phyloP scores from a whole-genome alignment of 1,140 invertebrate species.

The Orchestia grillus region DNA sequence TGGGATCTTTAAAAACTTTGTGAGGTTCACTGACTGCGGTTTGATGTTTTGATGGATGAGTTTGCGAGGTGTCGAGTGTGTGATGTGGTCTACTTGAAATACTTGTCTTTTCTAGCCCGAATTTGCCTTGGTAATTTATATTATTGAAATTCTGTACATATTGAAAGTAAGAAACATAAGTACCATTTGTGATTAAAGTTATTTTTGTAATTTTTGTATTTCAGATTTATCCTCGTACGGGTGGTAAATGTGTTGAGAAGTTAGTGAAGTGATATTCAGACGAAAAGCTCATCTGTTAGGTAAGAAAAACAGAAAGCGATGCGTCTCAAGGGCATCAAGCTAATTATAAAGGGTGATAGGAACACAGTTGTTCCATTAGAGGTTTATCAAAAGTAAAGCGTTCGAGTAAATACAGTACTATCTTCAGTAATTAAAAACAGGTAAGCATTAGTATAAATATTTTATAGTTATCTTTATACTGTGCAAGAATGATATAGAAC shows the following conservation, averaged over 20 bases:
- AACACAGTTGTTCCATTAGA: too few relatives aligned
- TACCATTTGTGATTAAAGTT: constrained; percentile 2
- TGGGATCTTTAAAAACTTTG: not conserved
- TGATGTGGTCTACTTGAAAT: not conserved
- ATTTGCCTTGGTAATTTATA: constrained; percentile 1
- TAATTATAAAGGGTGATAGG: too few relatives aligned
- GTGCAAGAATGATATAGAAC: too few relatives aligned
- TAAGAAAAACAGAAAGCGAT: too few relatives aligned
- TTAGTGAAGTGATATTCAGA: too few relatives aligned
- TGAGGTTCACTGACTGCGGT: not conserved
- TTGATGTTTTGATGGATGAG: not conserved
- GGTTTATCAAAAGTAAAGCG: too few relatives aligned
- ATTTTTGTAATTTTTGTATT: not conserved
- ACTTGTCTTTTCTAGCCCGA: not conserved
- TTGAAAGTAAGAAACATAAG: not conserved
- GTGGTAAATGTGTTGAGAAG: not conserved
- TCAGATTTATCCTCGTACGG: not conserved
- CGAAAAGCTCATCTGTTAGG: too few relatives aligned
- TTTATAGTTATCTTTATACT: too few relatives aligned
- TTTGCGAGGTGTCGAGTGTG: not conserved
- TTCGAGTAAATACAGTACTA: too few relatives aligned
- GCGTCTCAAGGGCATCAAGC: too few relatives aligned
- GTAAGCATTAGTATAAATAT: too few relatives aligned
- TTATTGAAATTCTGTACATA: not conserved
- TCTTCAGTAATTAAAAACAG: too few relatives aligned